These are phyloP conservation scores for Drosophila leonis DNA, from an alignment of 2,888 invertebrate species.

Conservation along the genomic window DNA sequence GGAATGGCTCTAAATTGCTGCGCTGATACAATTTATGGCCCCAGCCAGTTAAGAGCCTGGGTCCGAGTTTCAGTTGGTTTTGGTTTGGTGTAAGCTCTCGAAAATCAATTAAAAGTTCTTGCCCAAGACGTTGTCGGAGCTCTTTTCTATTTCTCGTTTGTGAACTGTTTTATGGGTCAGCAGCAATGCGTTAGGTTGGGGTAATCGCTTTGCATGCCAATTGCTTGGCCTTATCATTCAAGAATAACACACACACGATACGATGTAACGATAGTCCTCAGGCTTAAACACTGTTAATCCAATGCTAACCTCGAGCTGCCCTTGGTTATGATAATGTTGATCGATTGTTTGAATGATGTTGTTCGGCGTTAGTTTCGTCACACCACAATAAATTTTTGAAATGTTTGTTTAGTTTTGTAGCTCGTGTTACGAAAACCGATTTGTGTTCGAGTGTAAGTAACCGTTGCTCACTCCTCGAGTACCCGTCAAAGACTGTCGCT, in stretches of 20 bases:
- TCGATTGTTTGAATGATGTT: constrained; percentile 32
- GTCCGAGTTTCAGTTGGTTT: constrained; percentile 35
- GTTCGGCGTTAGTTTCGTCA: constrained; percentile 45
- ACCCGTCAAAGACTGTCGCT: constrained; percentile 81
- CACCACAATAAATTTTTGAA: constrained; percentile 43
- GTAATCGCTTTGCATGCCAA: constrained; percentile 60
- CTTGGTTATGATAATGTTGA: constrained; percentile 38
- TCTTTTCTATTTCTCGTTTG: constrained; percentile 31
- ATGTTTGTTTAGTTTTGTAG: constrained; percentile 27
- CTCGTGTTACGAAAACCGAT: constrained; percentile 47
- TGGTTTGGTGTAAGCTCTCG: constrained; percentile 51
- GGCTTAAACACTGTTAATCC: constrained; percentile 59
- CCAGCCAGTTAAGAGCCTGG: constrained; percentile 62
- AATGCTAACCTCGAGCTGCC: constrained; percentile 54
- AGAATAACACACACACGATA: constrained; percentile 46
- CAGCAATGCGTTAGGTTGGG: constrained; percentile 1
- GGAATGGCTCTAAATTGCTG: constrained; percentile 73
- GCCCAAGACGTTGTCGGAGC: constrained; percentile 67
- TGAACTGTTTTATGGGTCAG: constrained; percentile 39
- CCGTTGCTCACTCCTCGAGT: constrained; percentile 71
- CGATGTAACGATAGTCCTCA: constrained; percentile 47
- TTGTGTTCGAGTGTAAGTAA: constrained; percentile 33
- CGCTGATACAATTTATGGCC: constrained; percentile 76
- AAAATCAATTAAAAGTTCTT: constrained; percentile 79
- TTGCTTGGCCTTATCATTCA: constrained; percentile 44